Conservation (phyloP, 2,113 vertebrate species). For the Phalacrocorax pelagicus region DNA sequence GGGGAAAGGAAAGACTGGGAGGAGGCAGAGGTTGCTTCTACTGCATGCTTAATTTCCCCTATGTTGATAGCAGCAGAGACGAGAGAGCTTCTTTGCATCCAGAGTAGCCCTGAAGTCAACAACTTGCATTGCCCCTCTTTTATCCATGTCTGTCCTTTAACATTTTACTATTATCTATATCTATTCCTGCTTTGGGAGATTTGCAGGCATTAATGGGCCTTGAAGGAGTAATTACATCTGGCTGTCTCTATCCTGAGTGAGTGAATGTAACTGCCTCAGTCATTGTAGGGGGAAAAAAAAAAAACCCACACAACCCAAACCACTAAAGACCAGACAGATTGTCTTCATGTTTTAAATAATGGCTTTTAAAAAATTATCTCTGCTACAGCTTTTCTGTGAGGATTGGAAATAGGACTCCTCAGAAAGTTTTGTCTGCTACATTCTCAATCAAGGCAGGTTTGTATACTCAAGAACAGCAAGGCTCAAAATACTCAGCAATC, state of each 20-base stretch:
- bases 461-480: accelerated
- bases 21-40: background rate
- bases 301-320: background rate
- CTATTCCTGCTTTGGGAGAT: background rate
- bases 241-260: background rate
- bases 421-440: background rate
- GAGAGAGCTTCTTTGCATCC: background rate
- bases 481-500: background rate
- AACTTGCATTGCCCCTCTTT: background rate
- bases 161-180: background rate
- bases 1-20: background rate
- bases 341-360: background rate
- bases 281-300: background rate
- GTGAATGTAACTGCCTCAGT: background rate
- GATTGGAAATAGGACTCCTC: background rate
- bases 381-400: background rate
- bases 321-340: background rate
- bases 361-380: background rate
- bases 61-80: background rate
- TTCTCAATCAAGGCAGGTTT: background rate
- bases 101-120: background rate
- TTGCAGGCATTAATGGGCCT: background rate
- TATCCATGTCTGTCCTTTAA: background rate
- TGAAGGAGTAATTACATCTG: background rate
- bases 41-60: background rate